Evolutionary conservation across 2,888 invertebrate species (phyloP).

Genomic region (Drosophila gaucha): DNA sequence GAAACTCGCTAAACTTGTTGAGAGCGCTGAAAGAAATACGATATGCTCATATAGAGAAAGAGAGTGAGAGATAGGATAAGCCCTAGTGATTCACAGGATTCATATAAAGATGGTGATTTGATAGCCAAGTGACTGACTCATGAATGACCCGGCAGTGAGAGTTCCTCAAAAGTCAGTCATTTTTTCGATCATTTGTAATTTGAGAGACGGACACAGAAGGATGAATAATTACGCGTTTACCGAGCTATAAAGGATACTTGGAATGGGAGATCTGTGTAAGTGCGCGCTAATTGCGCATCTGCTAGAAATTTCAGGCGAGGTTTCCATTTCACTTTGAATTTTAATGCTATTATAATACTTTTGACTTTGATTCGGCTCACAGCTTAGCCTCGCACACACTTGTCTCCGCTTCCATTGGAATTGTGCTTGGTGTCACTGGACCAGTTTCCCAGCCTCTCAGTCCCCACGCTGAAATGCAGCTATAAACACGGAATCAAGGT

Average conservation of each 20-base stretch:
- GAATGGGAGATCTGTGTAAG: constrained; percentile 27
- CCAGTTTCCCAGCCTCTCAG: constrained; percentile 62
- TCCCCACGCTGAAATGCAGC: constrained; percentile 16
- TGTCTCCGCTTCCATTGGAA: constrained; percentile 39
- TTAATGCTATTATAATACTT: constrained; percentile 31
- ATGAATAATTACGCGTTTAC: constrained; percentile 45
- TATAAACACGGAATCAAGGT: constrained; percentile 69
- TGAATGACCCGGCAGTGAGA: constrained; percentile 51
- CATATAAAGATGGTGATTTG: constrained; percentile 68
- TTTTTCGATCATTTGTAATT: constrained; percentile 57
- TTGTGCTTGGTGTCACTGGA: constrained; percentile 69
- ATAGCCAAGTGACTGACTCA: constrained; percentile 57
- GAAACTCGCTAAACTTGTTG: constrained; percentile 82
- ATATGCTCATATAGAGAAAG: constrained; percentile 42
- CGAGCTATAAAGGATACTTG: neutral
- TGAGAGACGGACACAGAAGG: constrained; percentile 28
- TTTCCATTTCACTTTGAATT: constrained; percentile 46
- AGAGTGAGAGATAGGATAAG: constrained; percentile 26
- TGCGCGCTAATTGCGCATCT: constrained; percentile 78
- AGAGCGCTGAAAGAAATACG: constrained; percentile 67
- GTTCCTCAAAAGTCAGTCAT: constrained; percentile 73
- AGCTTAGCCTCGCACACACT: constrained; percentile 36
- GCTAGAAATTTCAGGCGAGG: constrained; percentile 45
- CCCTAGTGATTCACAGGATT: constrained; percentile 33
- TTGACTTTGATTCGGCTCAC: constrained; percentile 50